A percentile compares a stretch with the other conserved stretches of the same genome.
Conservation (phyloP, 2,888 invertebrate species). For the Pantelozetes paolii region DNA sequence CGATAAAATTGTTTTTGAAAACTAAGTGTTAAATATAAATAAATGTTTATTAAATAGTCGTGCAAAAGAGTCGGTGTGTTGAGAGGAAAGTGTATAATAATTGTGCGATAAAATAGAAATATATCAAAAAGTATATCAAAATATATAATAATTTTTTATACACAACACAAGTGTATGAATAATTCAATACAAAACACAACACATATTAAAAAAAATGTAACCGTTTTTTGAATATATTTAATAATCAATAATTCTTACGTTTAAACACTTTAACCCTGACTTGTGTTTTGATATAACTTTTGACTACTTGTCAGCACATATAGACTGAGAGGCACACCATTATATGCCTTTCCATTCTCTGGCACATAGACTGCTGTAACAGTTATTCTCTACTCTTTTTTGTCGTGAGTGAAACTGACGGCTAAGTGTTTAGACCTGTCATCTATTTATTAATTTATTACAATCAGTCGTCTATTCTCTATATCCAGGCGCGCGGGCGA, state of each 20-base stretch:
- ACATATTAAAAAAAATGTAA: conserved; percentile 12
- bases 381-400: neutral
- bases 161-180: neutral
- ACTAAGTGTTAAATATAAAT: too few relatives aligned
- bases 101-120: conserved; percentile 18
- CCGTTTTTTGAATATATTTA: conserved; percentile 26
- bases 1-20: too few relatives aligned
- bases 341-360: neutral
- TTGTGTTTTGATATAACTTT: neutral
- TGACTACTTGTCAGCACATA: conserved; percentile 16
- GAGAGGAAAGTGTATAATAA: conserved; percentile 11
- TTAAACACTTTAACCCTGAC: conserved; percentile 19
- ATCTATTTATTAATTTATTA: conserved; percentile 34
- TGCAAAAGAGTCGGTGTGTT: neutral
- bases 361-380: neutral
- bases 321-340: neutral
- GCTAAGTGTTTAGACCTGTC: conserved; percentile 32
- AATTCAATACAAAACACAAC: neutral
- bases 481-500: conserved; percentile 4
- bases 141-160: neutral
- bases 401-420: conserved; percentile 30
- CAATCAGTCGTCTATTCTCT: conserved; percentile 9
- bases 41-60: neutral
- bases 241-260: conserved; percentile 10
- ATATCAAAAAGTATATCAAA: neutral